These are phyloP conservation scores for Clytia hemisphaerica DNA, from an alignment of 30 jellyfish, hydroid and myxozoan species.

Conservation along the genomic window DNA sequence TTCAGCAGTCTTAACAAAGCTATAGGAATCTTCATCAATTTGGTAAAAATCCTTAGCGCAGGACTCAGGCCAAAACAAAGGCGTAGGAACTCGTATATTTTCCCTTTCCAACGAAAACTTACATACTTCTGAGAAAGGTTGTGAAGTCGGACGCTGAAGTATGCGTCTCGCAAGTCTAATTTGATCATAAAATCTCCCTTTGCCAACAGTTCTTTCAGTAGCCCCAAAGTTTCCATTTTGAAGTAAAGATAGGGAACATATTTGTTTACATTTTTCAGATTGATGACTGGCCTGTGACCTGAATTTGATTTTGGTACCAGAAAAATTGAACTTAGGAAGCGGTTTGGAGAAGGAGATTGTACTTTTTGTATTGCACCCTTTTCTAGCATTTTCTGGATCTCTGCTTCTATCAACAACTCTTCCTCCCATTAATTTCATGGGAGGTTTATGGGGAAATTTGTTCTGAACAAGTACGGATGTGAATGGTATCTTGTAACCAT, in stretches of 20 bases:
- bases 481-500: slow-evolving; percentile 9
- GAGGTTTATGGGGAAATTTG: neutral
- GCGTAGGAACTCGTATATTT: neutral
- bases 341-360: neutral
- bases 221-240: neutral
- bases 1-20: neutral
- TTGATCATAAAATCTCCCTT: slow-evolving; percentile 10
- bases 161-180: no score
- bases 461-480: neutral
- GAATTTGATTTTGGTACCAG: neutral
- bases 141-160: no score
- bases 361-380: slow-evolving; percentile 13
- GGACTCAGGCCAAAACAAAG: neutral
- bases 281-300: slow-evolving; percentile 5
- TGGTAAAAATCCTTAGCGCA: neutral
- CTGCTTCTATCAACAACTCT: neutral
- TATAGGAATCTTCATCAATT: neutral
- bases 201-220: slow-evolving; percentile 1
- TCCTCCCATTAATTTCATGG: neutral
- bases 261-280: neutral
- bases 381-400: neutral
- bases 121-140: no score
- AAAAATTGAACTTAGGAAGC: slow-evolving; percentile 2
- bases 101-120: no score
- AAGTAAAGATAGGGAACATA: neutral